These are phyloP conservation scores for Clupea harengus DNA, from an alignment of 2,113 vertebrate species.

Conservation along the genomic window DNA sequence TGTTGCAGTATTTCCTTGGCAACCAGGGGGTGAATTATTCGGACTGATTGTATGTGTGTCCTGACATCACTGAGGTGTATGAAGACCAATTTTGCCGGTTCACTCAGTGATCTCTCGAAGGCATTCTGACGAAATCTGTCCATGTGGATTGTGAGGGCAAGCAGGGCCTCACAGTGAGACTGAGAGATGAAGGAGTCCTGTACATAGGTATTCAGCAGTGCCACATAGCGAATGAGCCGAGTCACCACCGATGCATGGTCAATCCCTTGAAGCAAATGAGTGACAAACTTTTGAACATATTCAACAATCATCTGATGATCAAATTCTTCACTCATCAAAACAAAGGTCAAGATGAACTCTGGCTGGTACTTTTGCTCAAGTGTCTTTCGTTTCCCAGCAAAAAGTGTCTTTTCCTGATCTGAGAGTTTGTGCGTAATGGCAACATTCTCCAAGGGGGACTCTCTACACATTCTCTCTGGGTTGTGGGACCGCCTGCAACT, in stretches of 20 bases:
- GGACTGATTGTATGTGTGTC: slow-evolving; percentile 69
- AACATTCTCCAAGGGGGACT: slow-evolving; percentile 69
- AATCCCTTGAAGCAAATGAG: slow-evolving; percentile 68
- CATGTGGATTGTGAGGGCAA: slow-evolving; percentile 47
- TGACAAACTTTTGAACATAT: slow-evolving; percentile 68
- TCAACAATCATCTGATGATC: slow-evolving; percentile 29
- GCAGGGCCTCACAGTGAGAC: slow-evolving; percentile 80
- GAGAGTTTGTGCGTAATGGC: slow-evolving; percentile 79
- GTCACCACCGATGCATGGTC: slow-evolving; percentile 61
- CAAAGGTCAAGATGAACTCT: slow-evolving; percentile 78
- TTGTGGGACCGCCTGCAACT: slow-evolving; percentile 72
- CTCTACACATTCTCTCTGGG: slow-evolving; percentile 69
- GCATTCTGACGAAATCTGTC: slow-evolving; percentile 50
- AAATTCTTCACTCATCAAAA: slow-evolving; percentile 80
- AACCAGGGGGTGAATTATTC: slow-evolving; percentile 79
- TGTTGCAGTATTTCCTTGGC: slow-evolving; percentile 80
- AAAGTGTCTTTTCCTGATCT: slow-evolving; percentile 66
- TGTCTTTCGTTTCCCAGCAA: slow-evolving; percentile 60
- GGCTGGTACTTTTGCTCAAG: slow-evolving; percentile 60
- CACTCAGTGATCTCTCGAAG: slow-evolving; percentile 68
- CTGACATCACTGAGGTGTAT: slow-evolving; percentile 74
- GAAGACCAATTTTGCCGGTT: slow-evolving; percentile 75
- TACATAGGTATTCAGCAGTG: slow-evolving; percentile 79
- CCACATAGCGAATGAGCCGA: slow-evolving; percentile 69
- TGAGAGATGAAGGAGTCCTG: slow-evolving; percentile 76